Evolutionary conservation across 2,888 invertebrate species (phyloP).

Genomic region (Hirtodrosophila duncani): DNA sequence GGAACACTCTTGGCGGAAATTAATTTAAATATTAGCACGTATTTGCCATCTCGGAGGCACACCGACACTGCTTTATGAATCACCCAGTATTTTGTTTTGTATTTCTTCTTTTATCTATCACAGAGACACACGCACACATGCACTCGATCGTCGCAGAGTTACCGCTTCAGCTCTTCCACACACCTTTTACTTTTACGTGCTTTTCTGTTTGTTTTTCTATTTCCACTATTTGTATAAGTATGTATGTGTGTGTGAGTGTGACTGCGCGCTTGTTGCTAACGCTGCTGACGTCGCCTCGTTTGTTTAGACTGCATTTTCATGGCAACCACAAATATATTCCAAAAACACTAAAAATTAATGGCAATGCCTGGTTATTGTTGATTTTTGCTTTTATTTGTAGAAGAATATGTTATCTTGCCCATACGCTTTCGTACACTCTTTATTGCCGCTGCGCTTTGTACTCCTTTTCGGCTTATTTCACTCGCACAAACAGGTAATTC

Average conservation of each 20-base stretch:
- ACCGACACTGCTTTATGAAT: conserved; percentile 36
- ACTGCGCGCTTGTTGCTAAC: conserved; percentile 16
- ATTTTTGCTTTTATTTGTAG: conserved; percentile 16
- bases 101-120: conserved; percentile 15
- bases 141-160: conserved; percentile 11
- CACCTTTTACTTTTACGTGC: conserved; percentile 36
- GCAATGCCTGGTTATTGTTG: conserved; percentile 23
- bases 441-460: conserved; percentile 11
- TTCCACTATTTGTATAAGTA: conserved; percentile 27
- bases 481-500: conserved; percentile 73
- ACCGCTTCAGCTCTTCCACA: conserved; percentile 12
- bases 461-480: conserved; percentile 39
- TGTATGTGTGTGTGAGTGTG: conserved; percentile 9
- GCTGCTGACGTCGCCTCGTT: conserved; percentile 31
- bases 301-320: conserved; percentile 68
- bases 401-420: conserved; percentile 31
- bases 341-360: conserved; percentile 6
- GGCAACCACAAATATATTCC: conserved; percentile 51
- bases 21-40: conserved; percentile 34
- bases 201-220: conserved; percentile 24
- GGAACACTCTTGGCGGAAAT: conserved; percentile 14
- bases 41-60: conserved; percentile 34
- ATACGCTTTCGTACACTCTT: conserved; percentile 26
- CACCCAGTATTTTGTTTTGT: conserved; percentile 45
- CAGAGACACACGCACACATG: neutral